A percentile compares a stretch with the other conserved stretches of the same genome.
phyloP scores from a whole-genome alignment of 2,113 vertebrate species.

The Pardalotus punctatus region DNA sequence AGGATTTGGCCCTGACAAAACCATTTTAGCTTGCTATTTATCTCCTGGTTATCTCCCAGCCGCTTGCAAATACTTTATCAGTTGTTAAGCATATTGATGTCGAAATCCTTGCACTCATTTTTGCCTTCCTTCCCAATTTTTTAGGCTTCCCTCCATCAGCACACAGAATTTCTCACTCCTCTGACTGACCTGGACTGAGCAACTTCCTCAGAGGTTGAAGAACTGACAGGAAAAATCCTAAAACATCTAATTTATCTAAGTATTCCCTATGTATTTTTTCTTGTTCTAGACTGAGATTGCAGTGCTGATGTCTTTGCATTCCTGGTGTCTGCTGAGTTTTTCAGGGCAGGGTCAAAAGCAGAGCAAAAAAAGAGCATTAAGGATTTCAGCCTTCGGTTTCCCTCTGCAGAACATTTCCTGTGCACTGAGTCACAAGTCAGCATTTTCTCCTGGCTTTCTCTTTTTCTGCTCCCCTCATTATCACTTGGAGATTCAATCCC shows the following conservation, averaged over 20 bases:
- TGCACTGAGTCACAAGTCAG: not conserved
- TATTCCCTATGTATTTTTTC: not conserved
- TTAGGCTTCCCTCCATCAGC: not conserved
- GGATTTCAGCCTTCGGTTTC: not conserved
- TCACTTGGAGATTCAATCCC: not conserved
- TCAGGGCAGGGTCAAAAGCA: not conserved
- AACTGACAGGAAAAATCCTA: not conserved
- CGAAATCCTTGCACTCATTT: not conserved
- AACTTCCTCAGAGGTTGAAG: not conserved
- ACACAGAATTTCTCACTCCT: not conserved
- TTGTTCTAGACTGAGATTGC: not conserved
- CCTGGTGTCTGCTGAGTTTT: not conserved
- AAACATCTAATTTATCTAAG: not conserved
- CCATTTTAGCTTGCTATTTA: not conserved
- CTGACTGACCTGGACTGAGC: not conserved
- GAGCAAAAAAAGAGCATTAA: not conserved
- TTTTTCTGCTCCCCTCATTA: not conserved
- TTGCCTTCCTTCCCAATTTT: not conserved
- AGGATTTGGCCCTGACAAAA: not conserved
- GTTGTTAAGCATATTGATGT: not conserved
- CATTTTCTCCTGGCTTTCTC: not conserved
- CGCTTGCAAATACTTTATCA: not conserved
- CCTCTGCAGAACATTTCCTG: not conserved
- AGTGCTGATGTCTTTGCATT: not conserved
- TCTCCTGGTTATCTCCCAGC: slow-evolving; percentile 16